These are phyloP conservation scores for Drosophila melanogaster DNA, from an alignment of 1,140 invertebrate genomes.

Conservation along the genomic window DNA sequence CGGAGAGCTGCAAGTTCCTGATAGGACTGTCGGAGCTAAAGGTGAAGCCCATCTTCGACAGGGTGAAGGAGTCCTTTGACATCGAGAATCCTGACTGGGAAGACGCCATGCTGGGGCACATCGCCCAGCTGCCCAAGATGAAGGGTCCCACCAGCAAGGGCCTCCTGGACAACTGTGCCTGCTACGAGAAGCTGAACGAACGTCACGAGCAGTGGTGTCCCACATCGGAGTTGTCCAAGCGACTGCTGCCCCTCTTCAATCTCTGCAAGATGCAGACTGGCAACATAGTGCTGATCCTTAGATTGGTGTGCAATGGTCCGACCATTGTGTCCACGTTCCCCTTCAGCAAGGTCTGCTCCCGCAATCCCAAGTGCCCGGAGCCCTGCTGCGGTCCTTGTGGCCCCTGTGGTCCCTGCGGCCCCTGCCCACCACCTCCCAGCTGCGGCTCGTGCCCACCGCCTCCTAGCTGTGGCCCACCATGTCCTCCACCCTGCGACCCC, in stretches of 20 bases:
- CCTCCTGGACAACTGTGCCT: conserved; percentile 63
- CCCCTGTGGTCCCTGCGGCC: conserved; percentile 27
- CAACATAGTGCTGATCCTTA: conserved; percentile 74
- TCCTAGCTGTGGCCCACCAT: conserved; percentile 8
- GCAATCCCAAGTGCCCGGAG: conserved; percentile 56
- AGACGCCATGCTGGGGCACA: conserved; percentile 30
- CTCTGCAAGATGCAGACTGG: conserved; percentile 77
- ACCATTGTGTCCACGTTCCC: conserved; percentile 71
- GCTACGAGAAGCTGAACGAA: conserved; percentile 50
- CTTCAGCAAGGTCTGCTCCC: conserved; percentile 61
- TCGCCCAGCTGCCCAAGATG: conserved; percentile 49
- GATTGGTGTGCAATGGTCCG: conserved; percentile 74
- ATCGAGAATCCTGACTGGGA: conserved; percentile 71
- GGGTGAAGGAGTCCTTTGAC: conserved; percentile 71
- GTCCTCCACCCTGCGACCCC: conserved; percentile 6
- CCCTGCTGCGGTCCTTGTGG: conserved; percentile 24
- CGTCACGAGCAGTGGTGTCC: conserved; percentile 73
- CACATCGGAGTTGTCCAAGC: conserved; percentile 70
- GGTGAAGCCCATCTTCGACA: conserved; percentile 73
- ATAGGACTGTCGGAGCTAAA: conserved; percentile 73
- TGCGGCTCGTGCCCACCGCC: conserved; percentile 3
- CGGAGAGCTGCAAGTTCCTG: conserved; percentile 78
- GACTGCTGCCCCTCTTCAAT: conserved; percentile 76
- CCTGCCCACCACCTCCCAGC: conserved; percentile 6
- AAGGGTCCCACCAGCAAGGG: conserved; percentile 57